These are phyloP conservation scores for human DNA, from an alignment of 2,113 vertebrate genomes.

Conservation along the genomic window DNA sequence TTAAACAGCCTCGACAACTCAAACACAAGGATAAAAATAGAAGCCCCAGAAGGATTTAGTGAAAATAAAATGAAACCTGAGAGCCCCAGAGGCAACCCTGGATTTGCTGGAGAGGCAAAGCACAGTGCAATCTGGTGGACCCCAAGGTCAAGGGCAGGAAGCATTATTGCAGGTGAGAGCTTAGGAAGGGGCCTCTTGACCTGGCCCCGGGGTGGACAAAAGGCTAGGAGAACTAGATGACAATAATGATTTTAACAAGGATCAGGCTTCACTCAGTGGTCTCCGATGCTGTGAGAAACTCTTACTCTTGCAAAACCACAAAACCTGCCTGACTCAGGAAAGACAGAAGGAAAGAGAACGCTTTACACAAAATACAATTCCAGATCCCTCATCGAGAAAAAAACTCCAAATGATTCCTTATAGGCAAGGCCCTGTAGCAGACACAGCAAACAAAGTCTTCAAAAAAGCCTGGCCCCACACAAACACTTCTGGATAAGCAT, in stretches of 20 bases:
- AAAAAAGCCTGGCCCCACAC: neutral
- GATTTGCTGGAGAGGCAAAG: slow-evolving; percentile 45
- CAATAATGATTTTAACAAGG: neutral
- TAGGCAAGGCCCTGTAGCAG: neutral
- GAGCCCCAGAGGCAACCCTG: slow-evolving; percentile 48
- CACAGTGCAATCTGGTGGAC: neutral
- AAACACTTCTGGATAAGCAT: neutral
- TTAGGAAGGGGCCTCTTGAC: neutral
- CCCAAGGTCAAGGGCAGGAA: slow-evolving; percentile 60
- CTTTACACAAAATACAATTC: neutral
- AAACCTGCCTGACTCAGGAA: neutral
- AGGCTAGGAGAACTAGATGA: neutral
- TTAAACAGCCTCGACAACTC: slow-evolving; percentile 40
- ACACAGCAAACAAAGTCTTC: neutral
- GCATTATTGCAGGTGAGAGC: neutral
- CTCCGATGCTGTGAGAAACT: neutral
- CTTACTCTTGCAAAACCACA: slow-evolving; percentile 37
- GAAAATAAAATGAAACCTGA: slow-evolving; percentile 68
- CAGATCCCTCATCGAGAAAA: neutral
- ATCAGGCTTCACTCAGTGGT: neutral
- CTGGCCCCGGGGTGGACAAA: slow-evolving; percentile 31
- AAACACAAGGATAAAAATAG: slow-evolving; percentile 62
- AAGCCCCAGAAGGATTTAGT: slow-evolving; percentile 26
- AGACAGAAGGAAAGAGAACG: neutral
- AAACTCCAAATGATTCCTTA: neutral